Base-by-base conservation (phyloP, 2,113 vertebrate species). In the Edolisoma coerulescens region DNA sequence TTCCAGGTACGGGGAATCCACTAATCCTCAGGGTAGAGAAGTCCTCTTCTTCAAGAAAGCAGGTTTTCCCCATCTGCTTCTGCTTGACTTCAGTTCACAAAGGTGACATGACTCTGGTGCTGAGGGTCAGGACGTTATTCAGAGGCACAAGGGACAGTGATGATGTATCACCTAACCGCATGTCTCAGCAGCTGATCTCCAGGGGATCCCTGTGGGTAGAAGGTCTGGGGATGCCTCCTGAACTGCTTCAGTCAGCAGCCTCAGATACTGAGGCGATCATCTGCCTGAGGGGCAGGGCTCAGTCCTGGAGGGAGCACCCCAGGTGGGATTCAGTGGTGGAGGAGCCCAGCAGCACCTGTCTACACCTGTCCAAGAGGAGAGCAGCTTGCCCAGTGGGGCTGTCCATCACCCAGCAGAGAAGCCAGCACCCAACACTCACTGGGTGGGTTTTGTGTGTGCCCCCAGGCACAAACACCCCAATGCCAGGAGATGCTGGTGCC, bases 261-360 rank as follows among this genome's bases (percentile, higher is more conserved):
- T 50, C 33, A 69, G 49, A 44, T 52, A 59, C 69, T 1, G 11
- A 69, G 13, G 23, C 7, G 11, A 67, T 15, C 12, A 45, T 5
- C 60, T 63, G 49, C 47, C 47, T 11, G 24, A 84, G 24, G 10
- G 20, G 27, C 33, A 82, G 65, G 47, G 53, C 35, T 67, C 39
- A 35, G 9, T 22, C 42, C 52, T 5, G 3, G 45, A 49, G 12
- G 13, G 12, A 83, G 7, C 27, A 73, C 12, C 35, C 52, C 33
- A 49, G 24, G 10, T 1, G 1, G 60, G 33, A 60, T 82, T 61
- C 1, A 1, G 26, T 57, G 20, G 33, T 1, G 0, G 17, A 70
- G 3, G 5, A 89, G 26, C 12, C 52, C 1, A 0, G 47, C 47
- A 78, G 49, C 49, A 59, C 33, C 77, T 59, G 8, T 20, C 30